Evolutionary conservation across 1,140 invertebrate species (phyloP), one percentile per base, ranked within the genome.

Genomic region (Wiebesia pumilae): DNA sequence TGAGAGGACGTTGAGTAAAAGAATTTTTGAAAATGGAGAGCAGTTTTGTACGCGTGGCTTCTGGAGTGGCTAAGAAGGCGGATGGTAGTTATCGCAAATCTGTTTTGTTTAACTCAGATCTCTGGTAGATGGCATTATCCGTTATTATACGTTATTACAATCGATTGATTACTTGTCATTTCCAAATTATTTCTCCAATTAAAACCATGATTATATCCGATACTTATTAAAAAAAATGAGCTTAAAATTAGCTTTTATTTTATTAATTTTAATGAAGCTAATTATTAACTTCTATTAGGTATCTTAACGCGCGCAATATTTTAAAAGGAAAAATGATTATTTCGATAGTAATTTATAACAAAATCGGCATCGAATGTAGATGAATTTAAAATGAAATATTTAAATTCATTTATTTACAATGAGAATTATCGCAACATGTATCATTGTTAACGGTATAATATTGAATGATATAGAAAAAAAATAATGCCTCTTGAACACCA

Each of bases 21-120:
- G 85, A 86, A 83, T 86, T 86, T 86, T 86, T 54, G 71, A 86
- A 83, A 86, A 86, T 86, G 85, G 85, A 86, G 85, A 86, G 85
- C 81, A 78, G 73, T 86, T 83, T 83, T 83, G 73, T 67, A 54
- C 24, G 43, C 54, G 47, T 10, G n/a, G 58, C 35, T 3, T 40
- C 27, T n/a, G 9, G 40, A 40, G 73, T n/a, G 79, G 0, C 65
- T 7, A 40, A 30, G 81, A 75, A 62, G 54, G 14, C 58, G 62
- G n/a, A 16, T 75, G 24, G 30, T n/a, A n/a, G 79, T 86, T 86
- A 86, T 86, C 85, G 81, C 73, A 38, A 82, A 86, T 82, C 80
- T 62, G 38, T 81, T 80, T 85, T 85, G 33, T 86, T 78, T 81
- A 75, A 47, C 67, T 24, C 27, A 54, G 12, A 16, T 40, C 73